A percentile compares a stretch with the other conserved stretches of the same genome.
phyloP scores from a whole-genome alignment of 2,888 invertebrate species.

The Fragum fragum region DNA sequence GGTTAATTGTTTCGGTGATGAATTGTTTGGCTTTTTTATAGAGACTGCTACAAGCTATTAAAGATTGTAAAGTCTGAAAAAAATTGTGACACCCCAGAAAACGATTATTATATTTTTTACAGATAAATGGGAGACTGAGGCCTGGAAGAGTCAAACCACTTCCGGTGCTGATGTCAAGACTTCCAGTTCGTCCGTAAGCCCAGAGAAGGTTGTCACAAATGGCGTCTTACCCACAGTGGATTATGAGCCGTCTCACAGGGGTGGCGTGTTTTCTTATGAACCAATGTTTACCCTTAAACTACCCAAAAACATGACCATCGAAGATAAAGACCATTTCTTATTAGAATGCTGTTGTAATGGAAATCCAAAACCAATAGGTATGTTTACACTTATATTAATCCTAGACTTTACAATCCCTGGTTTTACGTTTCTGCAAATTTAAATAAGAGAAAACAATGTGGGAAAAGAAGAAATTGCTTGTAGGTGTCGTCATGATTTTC shows the following conservation, averaged over 20 bases:
- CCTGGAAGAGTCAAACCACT: slow-evolving; percentile 37
- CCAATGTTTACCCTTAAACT: slow-evolving; percentile 58
- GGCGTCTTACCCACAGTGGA: slow-evolving; percentile 8
- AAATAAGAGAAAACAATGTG: too few relatives aligned
- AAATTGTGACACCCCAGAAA: too few relatives aligned
- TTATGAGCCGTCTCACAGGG: slow-evolving; percentile 36
- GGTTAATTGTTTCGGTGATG: too few relatives aligned
- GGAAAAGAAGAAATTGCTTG: too few relatives aligned
- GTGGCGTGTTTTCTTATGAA: slow-evolving; percentile 48
- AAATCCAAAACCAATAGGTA: slow-evolving; percentile 70
- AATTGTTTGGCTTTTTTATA: too few relatives aligned
- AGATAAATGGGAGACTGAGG: slow-evolving; percentile 48
- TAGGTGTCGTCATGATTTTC: too few relatives aligned
- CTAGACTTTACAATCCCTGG: too few relatives aligned
- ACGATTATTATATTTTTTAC: background rate
- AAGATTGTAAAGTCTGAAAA: too few relatives aligned
- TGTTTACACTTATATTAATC: too few relatives aligned
- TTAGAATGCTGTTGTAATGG: slow-evolving; percentile 65
- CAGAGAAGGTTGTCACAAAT: background rate
- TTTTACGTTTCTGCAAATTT: too few relatives aligned
- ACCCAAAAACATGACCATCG: slow-evolving; percentile 59
- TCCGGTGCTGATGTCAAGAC: slow-evolving; percentile 42
- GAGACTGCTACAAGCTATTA: too few relatives aligned
- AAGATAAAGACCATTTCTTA: slow-evolving; percentile 62
- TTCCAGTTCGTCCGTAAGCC: background rate